Evolutionary conservation across 2,113 vertebrate species (phyloP).

Genomic region (Sardina pilchardus): DNA sequence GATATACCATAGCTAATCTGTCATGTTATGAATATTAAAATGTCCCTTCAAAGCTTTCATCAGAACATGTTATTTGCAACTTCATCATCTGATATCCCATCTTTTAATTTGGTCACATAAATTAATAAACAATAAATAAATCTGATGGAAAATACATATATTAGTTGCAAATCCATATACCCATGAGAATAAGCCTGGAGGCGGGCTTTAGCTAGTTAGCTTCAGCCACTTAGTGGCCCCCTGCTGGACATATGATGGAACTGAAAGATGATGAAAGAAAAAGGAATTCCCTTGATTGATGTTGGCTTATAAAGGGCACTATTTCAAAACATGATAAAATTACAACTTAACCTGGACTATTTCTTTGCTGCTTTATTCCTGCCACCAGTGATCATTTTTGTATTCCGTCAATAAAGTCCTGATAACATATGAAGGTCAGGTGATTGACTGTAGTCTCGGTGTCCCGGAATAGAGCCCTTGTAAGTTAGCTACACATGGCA

Average conservation of each 20-base stretch:
- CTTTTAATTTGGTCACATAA: not conserved
- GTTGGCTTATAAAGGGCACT: not conserved
- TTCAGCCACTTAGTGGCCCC: not conserved
- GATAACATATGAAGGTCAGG: not conserved
- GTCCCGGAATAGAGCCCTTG: too few species aligned
- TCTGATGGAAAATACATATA: too few species aligned
- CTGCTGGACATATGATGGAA: not conserved
- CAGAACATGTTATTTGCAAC: not conserved
- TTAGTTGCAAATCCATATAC: not conserved
- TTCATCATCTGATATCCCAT: not conserved
- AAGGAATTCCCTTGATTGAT: not conserved
- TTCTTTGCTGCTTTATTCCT: not conserved
- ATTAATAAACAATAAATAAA: not conserved
- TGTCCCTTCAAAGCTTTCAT: not conserved
- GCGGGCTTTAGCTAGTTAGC: slow-evolving; percentile 12
- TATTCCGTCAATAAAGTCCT: not conserved
- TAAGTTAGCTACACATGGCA: too few species aligned
- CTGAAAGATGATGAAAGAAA: not conserved
- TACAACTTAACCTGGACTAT: not conserved
- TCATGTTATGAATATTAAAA: not conserved
- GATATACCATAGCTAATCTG: not conserved
- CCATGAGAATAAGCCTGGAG: not conserved
- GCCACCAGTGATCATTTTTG: not conserved
- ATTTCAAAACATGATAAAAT: not conserved
- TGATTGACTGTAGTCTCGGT: not conserved